phyloP scores from a whole-genome alignment of 2,888 invertebrate genomes.

The Ectemnius cavifrons region DNA sequence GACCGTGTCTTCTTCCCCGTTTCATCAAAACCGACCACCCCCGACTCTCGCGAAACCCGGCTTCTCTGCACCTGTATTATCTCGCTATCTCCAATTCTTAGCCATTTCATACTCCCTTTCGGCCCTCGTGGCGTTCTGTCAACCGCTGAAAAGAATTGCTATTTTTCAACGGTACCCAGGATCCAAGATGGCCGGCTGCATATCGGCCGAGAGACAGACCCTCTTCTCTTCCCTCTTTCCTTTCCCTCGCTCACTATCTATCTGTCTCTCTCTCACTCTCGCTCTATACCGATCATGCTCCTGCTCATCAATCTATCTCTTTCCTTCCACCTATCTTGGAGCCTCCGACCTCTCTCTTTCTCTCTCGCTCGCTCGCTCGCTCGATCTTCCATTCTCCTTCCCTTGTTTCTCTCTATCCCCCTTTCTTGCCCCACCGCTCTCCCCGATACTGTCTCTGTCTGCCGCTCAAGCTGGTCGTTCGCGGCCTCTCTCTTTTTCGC shows the following conservation, averaged over 20 bases:
- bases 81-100: slow-evolving; percentile 22
- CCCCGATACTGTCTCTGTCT: neutral
- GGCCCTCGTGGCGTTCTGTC: slow-evolving; percentile 65
- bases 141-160: slow-evolving; percentile 65
- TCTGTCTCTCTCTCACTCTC: slow-evolving; percentile 10
- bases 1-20: slow-evolving; percentile 24
- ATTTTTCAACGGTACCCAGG: slow-evolving; percentile 73
- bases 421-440: slow-evolving; percentile 18
- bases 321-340: slow-evolving; percentile 16
- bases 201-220: slow-evolving; percentile 64
- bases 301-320: slow-evolving; percentile 20
- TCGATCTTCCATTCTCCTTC: slow-evolving; percentile 19
- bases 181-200: slow-evolving; percentile 75
- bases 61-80: slow-evolving; percentile 27
- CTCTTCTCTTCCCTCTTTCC: slow-evolving; percentile 55
- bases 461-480: neutral
- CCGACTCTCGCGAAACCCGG: slow-evolving; percentile 22
- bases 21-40: slow-evolving; percentile 30
- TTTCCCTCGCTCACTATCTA: slow-evolving; percentile 21
- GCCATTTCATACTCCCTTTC: slow-evolving; percentile 36
- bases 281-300: slow-evolving; percentile 5
- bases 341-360: slow-evolving; percentile 7
- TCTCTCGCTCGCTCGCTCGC: slow-evolving; percentile 10
- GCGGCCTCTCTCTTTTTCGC: slow-evolving; percentile 19
- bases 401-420: slow-evolving; percentile 20